These are phyloP conservation scores for Chironomus striatipennis DNA, from an alignment of 1,140 invertebrate genomes.

Conservation along the genomic window DNA sequence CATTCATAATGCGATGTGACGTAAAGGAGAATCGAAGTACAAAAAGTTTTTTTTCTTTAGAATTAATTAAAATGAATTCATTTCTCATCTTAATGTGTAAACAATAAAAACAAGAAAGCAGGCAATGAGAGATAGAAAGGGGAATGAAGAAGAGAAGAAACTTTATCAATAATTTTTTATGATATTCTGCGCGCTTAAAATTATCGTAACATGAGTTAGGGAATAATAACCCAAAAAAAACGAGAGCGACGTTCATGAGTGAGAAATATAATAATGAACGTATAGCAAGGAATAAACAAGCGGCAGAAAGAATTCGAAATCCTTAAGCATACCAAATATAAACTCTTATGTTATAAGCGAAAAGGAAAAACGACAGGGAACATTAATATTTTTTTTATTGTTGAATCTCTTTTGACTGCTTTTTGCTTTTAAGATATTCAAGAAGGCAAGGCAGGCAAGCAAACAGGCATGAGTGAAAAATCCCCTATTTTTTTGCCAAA, in stretches of 20 bases:
- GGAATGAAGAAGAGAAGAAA: background rate
- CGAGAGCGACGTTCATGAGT: background rate
- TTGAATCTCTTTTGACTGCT: slow-evolving; percentile 23
- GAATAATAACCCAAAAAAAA: slow-evolving; percentile 5
- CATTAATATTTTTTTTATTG: slow-evolving; percentile 24
- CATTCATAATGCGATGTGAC: too few species aligned
- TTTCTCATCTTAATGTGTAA: background rate
- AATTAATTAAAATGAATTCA: background rate
- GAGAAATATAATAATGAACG: background rate
- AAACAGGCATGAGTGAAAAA: slow-evolving; percentile 18
- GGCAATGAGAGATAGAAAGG: background rate
- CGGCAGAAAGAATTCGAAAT: background rate
- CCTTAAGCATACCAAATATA: background rate
- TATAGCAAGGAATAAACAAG: background rate
- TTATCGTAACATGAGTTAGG: background rate
- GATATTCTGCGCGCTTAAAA: slow-evolving; percentile 1
- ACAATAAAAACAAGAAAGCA: background rate
- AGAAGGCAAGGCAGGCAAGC: slow-evolving; percentile 6
- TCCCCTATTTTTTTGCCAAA: slow-evolving; percentile 14
- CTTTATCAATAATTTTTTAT: background rate
- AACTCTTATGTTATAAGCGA: too few species aligned
- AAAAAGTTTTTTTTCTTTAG: background rate
- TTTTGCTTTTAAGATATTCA: slow-evolving; percentile 24
- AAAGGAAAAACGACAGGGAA: slow-evolving; percentile 23
- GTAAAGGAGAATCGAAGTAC: too few species aligned